Conservation (phyloP, 2,113 vertebrate species). For the Callithrix jacchus region DNA sequence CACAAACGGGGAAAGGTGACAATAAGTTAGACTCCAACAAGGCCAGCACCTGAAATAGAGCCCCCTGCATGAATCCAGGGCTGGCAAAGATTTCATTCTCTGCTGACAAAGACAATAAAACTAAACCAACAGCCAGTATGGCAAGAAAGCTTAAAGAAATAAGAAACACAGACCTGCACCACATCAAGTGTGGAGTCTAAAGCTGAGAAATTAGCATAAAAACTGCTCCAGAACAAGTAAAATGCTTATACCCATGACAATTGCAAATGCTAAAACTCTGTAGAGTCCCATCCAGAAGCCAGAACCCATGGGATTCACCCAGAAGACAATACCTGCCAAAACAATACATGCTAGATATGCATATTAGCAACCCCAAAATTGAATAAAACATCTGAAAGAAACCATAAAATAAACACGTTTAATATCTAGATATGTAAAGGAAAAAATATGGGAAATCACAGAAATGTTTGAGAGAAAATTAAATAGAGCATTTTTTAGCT, state of each 20-base stretch:
- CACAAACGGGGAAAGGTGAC: not conserved
- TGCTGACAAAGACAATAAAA: not conserved
- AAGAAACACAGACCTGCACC: not conserved
- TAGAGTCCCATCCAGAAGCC: not conserved
- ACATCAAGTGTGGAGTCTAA: not conserved
- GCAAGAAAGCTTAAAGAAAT: not conserved
- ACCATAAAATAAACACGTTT: not conserved
- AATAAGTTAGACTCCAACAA: not conserved
- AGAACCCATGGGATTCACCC: not conserved
- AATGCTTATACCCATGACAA: not conserved
- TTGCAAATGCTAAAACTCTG: not conserved
- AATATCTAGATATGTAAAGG: not conserved
- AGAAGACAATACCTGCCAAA: not conserved
- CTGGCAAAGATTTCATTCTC: not conserved
- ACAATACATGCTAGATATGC: not conserved
- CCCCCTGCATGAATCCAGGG: not conserved
- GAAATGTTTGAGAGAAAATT: not conserved
- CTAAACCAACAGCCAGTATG: not conserved
- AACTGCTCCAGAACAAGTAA: not conserved
- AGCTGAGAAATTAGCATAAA: constrained; percentile 24
- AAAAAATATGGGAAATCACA: not conserved
- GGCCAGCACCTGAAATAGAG: not conserved
- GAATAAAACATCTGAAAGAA: not conserved
- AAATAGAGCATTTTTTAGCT: not conserved
- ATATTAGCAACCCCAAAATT: not conserved